phyloP scores from a whole-genome alignment of 2,113 vertebrate genomes.

The Colinus virginianus region DNA sequence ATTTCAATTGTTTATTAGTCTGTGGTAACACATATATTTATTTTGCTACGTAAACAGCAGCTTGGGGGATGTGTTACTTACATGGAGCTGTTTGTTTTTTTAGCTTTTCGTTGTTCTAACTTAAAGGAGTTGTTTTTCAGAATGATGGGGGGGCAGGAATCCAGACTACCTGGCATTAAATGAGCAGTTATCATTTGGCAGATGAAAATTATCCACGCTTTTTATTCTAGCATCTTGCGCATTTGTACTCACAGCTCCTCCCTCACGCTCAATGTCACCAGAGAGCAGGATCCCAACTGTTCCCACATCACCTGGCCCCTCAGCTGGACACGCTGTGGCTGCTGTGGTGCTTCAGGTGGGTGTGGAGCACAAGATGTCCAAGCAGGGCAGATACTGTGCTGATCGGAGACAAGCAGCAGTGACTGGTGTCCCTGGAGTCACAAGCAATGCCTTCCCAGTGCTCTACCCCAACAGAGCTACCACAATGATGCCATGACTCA shows the following conservation, averaged over 20 bases:
- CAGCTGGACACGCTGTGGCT: neutral
- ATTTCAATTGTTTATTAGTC: constrained; percentile 45
- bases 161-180: neutral
- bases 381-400: neutral
- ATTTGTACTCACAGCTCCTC: neutral
- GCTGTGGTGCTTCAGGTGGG: neutral
- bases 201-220: neutral
- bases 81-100: accelerated
- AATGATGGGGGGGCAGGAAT: neutral
- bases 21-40: neutral
- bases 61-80: neutral
- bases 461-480: accelerated
- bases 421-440: neutral
- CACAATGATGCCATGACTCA: accelerated
- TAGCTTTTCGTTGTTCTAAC: neutral
- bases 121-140: neutral
- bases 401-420: accelerated
- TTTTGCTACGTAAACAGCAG: neutral
- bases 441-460: neutral
- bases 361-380: accelerated
- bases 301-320: neutral
- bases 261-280: neutral
- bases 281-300: accelerated
- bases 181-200: neutral
- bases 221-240: neutral